Evolutionary conservation across 2,888 invertebrate species (phyloP).

Genomic region (Thereva nobilitata): DNA sequence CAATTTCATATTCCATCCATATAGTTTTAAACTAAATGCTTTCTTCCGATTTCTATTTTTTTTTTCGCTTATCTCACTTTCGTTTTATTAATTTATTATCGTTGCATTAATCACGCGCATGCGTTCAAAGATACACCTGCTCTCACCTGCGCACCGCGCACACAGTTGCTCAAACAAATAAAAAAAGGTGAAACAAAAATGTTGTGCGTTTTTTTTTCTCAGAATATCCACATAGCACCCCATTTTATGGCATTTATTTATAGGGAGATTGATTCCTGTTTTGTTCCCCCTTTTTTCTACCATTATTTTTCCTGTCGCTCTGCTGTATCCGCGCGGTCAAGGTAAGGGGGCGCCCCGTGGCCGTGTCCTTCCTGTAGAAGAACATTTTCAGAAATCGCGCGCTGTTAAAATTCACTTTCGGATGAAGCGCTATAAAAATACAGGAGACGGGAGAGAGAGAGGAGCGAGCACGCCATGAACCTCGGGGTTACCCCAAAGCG

Average conservation of each 20-base stretch:
- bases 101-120: slow-evolving; percentile 24
- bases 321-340: neutral
- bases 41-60: slow-evolving; percentile 12
- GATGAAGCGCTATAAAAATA: neutral
- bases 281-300: neutral
- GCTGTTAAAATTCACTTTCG: neutral
- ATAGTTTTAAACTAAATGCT: neutral
- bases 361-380: neutral
- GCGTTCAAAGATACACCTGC: slow-evolving; percentile 19
- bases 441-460: no score
- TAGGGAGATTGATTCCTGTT: slow-evolving; percentile 1
- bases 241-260: slow-evolving; percentile 1
- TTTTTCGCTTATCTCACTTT: neutral
- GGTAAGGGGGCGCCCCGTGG: slow-evolving; percentile 2
- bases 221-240: slow-evolving; percentile 11
- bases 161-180: slow-evolving; percentile 12
- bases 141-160: slow-evolving; percentile 32
- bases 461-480: neutral
- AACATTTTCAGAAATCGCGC: neutral
- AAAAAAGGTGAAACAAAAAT: neutral
- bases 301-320: slow-evolving; percentile 5
- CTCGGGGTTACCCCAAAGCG: slow-evolving; percentile 21
- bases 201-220: no score
- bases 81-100: slow-evolving; percentile 13
- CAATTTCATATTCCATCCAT: no score